Conservation (phyloP, 2,797 vertebrate species). For the Delichon dasypus region DNA sequence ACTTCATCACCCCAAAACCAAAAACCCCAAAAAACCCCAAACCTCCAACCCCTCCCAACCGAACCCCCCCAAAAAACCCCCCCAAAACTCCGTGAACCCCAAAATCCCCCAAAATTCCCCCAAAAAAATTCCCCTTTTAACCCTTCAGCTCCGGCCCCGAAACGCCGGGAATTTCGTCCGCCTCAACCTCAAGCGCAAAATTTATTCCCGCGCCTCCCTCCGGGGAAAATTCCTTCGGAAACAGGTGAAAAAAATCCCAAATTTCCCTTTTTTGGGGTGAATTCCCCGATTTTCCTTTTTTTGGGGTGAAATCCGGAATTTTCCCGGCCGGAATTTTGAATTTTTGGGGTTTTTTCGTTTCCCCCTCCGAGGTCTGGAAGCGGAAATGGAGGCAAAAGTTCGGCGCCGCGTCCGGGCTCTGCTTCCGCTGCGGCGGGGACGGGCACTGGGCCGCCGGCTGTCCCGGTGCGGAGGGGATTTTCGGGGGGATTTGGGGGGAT, state of each 20-base stretch:
- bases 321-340: too few relatives aligned
- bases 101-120: too few relatives aligned
- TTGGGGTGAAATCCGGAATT: too few relatives aligned
- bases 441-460: background rate
- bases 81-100: too few relatives aligned
- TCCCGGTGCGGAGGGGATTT: background rate
- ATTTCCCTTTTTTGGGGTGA: too few relatives aligned
- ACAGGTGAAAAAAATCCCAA: background rate
- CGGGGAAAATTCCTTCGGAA: background rate
- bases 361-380: background rate
- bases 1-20: too few relatives aligned
- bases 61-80: too few relatives aligned
- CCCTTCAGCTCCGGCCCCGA: background rate
- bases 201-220: background rate
- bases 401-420: background rate
- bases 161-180: background rate
- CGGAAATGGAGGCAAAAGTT: background rate
- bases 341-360: too few relatives aligned
- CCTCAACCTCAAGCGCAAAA: background rate
- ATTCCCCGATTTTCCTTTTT: too few relatives aligned
- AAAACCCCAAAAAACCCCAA: too few relatives aligned
- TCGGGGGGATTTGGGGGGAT: background rate
- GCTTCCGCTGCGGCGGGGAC: background rate
- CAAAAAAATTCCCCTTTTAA: too few relatives aligned
- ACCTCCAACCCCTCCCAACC: too few relatives aligned